Percentiles rank a stretch among this genome's conserved stretches.
Evolutionary conservation across 37 sponge, comb jelly and placozoan genomes (phyloP).

Genomic region (Axinella damicornis): DNA sequence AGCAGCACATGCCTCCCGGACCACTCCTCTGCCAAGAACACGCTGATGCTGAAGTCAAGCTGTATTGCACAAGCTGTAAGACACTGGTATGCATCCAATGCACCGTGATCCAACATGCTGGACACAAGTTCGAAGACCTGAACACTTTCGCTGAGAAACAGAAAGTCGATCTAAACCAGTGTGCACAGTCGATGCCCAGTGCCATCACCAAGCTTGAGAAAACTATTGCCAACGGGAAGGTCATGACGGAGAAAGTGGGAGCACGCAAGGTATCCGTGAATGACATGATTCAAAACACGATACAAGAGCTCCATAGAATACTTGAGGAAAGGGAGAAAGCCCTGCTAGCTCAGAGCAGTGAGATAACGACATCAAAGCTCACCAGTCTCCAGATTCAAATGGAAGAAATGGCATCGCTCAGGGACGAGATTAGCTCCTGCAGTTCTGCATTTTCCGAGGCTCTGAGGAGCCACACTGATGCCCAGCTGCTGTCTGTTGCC

Average conservation of each 20-base stretch:
- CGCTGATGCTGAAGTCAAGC: background rate
- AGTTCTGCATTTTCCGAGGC: background rate
- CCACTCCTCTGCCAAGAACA: background rate
- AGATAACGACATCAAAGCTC: background rate
- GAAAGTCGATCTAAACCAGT: background rate
- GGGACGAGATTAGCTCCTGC: background rate
- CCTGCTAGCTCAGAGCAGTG: background rate
- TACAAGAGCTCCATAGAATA: background rate
- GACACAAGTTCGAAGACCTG: slow-evolving; percentile 6
- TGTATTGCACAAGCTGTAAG: slow-evolving; percentile 9
- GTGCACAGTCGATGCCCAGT: background rate
- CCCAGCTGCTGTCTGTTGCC: slow-evolving; percentile 11
- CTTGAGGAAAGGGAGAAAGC: background rate
- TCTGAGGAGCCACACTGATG: background rate
- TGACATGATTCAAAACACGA: background rate
- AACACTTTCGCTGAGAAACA: background rate
- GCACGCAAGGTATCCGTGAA: background rate
- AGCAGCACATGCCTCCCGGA: background rate
- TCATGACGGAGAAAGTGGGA: background rate
- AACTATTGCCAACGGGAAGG: background rate
- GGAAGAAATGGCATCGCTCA: slow-evolving; percentile 11
- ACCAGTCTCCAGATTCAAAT: background rate
- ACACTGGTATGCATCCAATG: slow-evolving; percentile 19
- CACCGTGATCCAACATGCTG: slow-evolving; percentile 4
- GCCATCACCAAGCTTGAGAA: background rate